phyloP scores from a whole-genome alignment of 2,888 invertebrate genomes.

The Euproctis similis region DNA sequence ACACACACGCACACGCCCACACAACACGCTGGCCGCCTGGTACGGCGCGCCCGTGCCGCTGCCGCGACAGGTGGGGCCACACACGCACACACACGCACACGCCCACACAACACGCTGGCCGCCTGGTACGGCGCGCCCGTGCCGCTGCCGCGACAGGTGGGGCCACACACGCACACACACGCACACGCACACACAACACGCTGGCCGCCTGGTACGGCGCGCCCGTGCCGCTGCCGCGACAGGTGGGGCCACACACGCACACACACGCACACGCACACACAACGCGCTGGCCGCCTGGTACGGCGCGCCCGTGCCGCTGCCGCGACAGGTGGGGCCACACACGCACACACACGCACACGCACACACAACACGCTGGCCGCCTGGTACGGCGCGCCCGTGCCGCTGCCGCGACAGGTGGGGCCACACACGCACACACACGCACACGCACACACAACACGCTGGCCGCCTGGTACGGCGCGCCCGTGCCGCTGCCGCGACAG shows the following conservation, averaged over 20 bases:
- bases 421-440: too few species aligned
- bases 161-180: too few species aligned
- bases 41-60: constrained; percentile 86
- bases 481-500: constrained; percentile 82
- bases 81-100: too few species aligned
- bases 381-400: constrained; percentile 88
- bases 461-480: constrained; percentile 89
- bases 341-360: too few species aligned
- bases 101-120: constrained; percentile 85
- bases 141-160: constrained; percentile 79
- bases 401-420: constrained; percentile 78
- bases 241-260: too few species aligned
- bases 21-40: constrained; percentile 89
- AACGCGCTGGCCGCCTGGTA: constrained; percentile 90
- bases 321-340: constrained; percentile 64
- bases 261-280: too few species aligned
- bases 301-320: constrained; percentile 85
- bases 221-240: constrained; percentile 83
- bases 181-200: too few species aligned
- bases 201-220: constrained; percentile 90
- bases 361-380: constrained; percentile 85
- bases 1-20: too few species aligned
- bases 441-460: too few species aligned
- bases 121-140: constrained; percentile 89
- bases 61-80: constrained; percentile 71